These are phyloP conservation scores for Yasuhikotakia modesta DNA, from an alignment of 2,797 vertebrate species.

Conservation along the genomic window DNA sequence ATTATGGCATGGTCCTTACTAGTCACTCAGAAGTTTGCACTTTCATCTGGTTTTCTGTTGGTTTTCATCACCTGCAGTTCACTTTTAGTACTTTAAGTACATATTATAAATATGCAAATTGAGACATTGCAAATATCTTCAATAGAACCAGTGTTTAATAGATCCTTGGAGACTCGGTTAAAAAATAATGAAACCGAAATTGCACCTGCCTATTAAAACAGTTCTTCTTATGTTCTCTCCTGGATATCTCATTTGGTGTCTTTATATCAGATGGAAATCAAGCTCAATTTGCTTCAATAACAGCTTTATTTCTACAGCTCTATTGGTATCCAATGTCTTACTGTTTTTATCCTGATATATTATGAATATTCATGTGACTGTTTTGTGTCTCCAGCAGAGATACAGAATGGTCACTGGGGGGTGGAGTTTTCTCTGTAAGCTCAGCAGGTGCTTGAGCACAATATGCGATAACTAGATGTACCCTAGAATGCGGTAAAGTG, in stretches of 20 bases:
- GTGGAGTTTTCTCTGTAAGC: slow-evolving; percentile 75
- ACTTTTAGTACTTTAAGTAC: neutral
- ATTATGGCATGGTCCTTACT: neutral
- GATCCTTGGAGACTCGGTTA: slow-evolving; percentile 24
- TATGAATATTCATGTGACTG: slow-evolving; percentile 63
- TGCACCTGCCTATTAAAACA: slow-evolving; percentile 41
- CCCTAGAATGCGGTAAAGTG: slow-evolving; percentile 71
- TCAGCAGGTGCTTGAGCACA: slow-evolving; percentile 76
- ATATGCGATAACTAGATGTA: slow-evolving; percentile 81
- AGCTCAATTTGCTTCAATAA: slow-evolving; percentile 50
- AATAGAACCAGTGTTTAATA: slow-evolving; percentile 44
- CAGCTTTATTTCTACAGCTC: slow-evolving; percentile 43
- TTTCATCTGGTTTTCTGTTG: no score
- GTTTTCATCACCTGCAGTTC: neutral
- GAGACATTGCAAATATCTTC: neutral
- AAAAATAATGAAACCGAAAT: slow-evolving; percentile 30
- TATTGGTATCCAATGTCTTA: slow-evolving; percentile 47
- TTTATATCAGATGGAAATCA: slow-evolving; percentile 45
- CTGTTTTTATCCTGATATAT: slow-evolving; percentile 44
- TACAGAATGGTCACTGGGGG: slow-evolving; percentile 71
- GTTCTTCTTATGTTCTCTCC: slow-evolving; percentile 37
- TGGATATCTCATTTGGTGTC: slow-evolving; percentile 52
- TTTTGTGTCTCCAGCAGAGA: slow-evolving; percentile 79
- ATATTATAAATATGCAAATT: slow-evolving; percentile 1
- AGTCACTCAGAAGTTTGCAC: no score